Conservation (phyloP, 1,140 invertebrate species). For the Scaptodrosophila lebanonensis region DNA sequence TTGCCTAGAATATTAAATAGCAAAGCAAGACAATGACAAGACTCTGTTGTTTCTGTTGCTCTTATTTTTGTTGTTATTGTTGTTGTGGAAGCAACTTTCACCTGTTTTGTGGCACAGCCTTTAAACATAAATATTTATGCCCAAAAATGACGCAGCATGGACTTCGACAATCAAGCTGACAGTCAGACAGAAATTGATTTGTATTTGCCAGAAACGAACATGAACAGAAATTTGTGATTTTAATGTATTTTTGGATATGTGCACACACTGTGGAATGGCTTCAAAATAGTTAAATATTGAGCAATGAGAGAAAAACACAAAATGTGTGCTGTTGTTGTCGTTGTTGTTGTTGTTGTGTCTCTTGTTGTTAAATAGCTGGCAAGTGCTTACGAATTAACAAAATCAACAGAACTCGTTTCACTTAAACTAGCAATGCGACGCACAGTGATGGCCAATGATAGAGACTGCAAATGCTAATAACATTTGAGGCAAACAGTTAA, state of each 20-base stretch:
- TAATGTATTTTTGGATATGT: too few species aligned
- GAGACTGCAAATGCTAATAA: background rate
- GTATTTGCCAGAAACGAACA: too few species aligned
- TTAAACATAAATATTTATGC: slow-evolving; percentile 51
- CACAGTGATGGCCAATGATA: background rate
- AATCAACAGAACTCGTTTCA: slow-evolving; percentile 33
- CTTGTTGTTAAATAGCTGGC: slow-evolving; percentile 17
- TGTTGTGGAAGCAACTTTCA: slow-evolving; percentile 33
- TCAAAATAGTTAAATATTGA: too few species aligned
- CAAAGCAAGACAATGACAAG: too few species aligned
- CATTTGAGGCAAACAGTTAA: too few species aligned
- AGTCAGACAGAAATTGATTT: slow-evolving; percentile 6
- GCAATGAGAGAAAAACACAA: too few species aligned
- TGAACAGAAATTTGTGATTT: too few species aligned
- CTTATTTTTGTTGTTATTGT: slow-evolving; percentile 15
- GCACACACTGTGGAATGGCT: too few species aligned
- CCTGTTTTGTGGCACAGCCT: slow-evolving; percentile 30
- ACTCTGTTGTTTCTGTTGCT: slow-evolving; percentile 13
- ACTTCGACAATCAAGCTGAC: too few species aligned
- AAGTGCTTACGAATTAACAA: slow-evolving; percentile 37
- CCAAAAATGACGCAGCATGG: slow-evolving; percentile 30
- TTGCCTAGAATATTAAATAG: slow-evolving; percentile 40
- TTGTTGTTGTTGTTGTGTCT: too few species aligned
- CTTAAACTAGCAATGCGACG: background rate
- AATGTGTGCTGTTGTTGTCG: too few species aligned